Evolutionary conservation across 2,888 invertebrate genomes (phyloP), one percentile per base, ranked within the genome.

Genomic region (Drosophila koepferae): DNA sequence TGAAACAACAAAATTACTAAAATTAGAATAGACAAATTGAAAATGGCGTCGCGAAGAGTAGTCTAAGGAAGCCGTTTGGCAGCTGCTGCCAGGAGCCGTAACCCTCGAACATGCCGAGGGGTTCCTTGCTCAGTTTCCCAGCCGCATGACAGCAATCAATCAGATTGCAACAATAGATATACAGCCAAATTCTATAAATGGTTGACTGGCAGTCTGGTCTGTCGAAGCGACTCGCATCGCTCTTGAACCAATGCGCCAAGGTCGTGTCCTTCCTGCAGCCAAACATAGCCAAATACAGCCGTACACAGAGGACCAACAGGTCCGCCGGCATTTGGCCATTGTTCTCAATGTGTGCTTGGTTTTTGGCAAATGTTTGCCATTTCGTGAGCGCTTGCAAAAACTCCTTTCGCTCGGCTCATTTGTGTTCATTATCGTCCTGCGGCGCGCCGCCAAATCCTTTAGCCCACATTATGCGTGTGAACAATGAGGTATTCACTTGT

Each of bases 381-480:
- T 75, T 86, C 65, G 77, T 69, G 62, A 72, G 55, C 59, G 54
- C 41, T 73, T 74, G 75, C 84, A 77, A 81, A 81, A 81, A 86
- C 84, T 88, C 86, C 80, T 84, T 90, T 72, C 69, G 77, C 74
- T 69, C 67, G 74, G 63, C 74, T 82, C 84, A 85, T 85, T 85
- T 85, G 90, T 85, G 85, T 85, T 88, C 86, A 89, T 90, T 91
- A 89, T 78, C 80, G 86, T 82, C 87, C 90, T 89, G 88, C 81
- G 84, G 79, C 76, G 89, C 84, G 87, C 84, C 89, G 80, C 76
- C 90, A 86, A 74, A 86, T 88, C 82, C 80, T 78, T 69, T 73
- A 84, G 83, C 89, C 91, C 86, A 90, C 80, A 81, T 87, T 80
- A 81, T 91, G 91, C 91, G 92, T 92, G 92, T 79, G 89, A 91